These are phyloP conservation scores for Capra hircus DNA, from an alignment of 2,113 vertebrate species.

Conservation along the genomic window DNA sequence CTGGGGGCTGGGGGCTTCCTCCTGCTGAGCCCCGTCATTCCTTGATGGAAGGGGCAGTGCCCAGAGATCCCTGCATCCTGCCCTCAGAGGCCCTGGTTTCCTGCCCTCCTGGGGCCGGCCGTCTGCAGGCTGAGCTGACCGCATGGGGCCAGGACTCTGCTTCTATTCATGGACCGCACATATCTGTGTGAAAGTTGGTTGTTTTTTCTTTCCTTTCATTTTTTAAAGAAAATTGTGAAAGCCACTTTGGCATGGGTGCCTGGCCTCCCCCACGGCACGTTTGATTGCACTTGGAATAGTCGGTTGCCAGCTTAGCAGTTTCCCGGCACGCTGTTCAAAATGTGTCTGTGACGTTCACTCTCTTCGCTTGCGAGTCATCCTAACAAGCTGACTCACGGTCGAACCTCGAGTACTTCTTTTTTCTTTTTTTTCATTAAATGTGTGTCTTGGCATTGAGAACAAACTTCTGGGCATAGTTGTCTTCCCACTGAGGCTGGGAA, in stretches of 20 bases:
- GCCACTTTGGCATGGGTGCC: neutral
- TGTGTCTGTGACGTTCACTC: accelerated
- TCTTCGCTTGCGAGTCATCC: neutral
- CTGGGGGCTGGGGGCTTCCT: neutral
- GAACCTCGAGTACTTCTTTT: neutral
- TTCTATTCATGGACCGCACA: accelerated
- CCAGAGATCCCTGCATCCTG: accelerated
- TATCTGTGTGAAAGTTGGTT: neutral
- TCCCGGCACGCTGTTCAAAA: neutral
- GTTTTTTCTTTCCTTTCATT: neutral
- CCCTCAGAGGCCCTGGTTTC: neutral
- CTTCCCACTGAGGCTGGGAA: accelerated
- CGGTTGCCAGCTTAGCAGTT: neutral
- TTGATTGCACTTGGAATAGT: neutral
- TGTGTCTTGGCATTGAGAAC: neutral
- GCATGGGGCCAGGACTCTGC: accelerated
- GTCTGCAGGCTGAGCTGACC: neutral
- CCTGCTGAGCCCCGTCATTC: accelerated
- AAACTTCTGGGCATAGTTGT: accelerated
- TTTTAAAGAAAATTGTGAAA: neutral
- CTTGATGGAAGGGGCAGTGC: neutral
- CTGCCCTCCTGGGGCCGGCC: accelerated
- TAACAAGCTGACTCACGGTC: neutral
- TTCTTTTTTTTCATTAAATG: neutral
- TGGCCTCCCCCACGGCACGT: neutral